Conservation (phyloP, 1,140 invertebrate genomes). For the Leptopilina clavipes region DNA sequence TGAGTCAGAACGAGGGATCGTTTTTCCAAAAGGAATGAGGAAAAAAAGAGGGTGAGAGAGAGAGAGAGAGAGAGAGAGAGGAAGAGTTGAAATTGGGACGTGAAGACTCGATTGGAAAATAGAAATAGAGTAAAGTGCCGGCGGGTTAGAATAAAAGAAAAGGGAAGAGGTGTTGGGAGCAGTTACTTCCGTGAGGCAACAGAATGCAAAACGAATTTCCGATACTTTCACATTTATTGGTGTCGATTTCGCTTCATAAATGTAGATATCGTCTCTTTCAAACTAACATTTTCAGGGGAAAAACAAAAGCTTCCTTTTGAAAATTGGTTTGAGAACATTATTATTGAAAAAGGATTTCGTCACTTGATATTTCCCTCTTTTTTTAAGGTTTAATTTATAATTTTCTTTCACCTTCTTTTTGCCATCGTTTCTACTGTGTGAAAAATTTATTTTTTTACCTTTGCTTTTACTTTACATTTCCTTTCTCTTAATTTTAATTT, state of each 20-base stretch:
- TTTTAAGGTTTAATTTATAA: no score
- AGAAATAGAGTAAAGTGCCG: slow-evolving; percentile 23
- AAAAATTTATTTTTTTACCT: no score
- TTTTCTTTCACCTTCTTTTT: no score
- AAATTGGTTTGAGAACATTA: neutral
- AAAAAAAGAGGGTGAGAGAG: neutral
- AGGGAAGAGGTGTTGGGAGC: neutral
- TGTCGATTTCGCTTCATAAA: slow-evolving; percentile 25
- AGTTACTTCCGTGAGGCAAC: slow-evolving; percentile 18
- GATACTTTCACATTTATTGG: slow-evolving; percentile 31
- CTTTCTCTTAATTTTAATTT: no score
- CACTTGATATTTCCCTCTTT: neutral
- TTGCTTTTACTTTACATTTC: no score
- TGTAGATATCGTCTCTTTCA: neutral
- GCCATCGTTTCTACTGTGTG: no score
- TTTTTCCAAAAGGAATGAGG: neutral
- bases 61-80: neutral
- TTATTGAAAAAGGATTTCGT: neutral
- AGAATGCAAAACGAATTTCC: slow-evolving; percentile 30
- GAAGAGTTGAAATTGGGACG: neutral
- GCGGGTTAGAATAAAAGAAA: slow-evolving; percentile 25
- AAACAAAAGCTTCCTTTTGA: neutral
- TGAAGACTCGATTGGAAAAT: slow-evolving; percentile 30
- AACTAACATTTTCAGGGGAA: neutral
- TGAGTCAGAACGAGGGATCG: no score